A percentile compares a stretch with the other conserved stretches of the same genome.
Conservation (phyloP, 2,113 vertebrate genomes). For the Tenrec ecaudatus region DNA sequence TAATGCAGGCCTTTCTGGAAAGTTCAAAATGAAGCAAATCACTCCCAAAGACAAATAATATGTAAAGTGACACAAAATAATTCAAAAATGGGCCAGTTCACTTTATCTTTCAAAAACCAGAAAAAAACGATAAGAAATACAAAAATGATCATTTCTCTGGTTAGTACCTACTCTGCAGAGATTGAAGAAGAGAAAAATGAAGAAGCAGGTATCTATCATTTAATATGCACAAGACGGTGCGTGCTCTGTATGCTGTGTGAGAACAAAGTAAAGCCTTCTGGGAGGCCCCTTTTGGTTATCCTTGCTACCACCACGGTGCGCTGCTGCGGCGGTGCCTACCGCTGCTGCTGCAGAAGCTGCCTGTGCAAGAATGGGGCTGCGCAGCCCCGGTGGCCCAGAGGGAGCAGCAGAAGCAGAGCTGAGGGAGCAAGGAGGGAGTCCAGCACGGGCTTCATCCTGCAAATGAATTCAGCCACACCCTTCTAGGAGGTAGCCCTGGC, state of each 20-base stretch:
- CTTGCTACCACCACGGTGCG: too few species aligned
- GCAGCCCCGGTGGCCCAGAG: too few species aligned
- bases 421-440: too few species aligned
- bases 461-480: background rate
- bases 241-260: too few species aligned
- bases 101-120: background rate
- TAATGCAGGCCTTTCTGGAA: background rate
- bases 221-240: too few species aligned
- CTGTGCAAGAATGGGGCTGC: too few species aligned
- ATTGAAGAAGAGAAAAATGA: background rate
- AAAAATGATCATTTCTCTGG: constrained; percentile 7
- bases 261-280: too few species aligned
- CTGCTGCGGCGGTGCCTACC: too few species aligned
- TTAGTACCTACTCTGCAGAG: background rate
- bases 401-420: too few species aligned
- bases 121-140: constrained; percentile 25
- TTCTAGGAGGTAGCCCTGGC: background rate
- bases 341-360: too few species aligned
- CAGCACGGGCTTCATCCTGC: too few species aligned
- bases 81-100: background rate
- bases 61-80: background rate
- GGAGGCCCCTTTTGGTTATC: too few species aligned
- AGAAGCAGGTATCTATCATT: background rate
- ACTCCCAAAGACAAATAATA: constrained; percentile 33
- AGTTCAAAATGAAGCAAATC: constrained; percentile 36